Conservation (phyloP, 2,797 vertebrate species). For the Sebastiscus albofasciatus region DNA sequence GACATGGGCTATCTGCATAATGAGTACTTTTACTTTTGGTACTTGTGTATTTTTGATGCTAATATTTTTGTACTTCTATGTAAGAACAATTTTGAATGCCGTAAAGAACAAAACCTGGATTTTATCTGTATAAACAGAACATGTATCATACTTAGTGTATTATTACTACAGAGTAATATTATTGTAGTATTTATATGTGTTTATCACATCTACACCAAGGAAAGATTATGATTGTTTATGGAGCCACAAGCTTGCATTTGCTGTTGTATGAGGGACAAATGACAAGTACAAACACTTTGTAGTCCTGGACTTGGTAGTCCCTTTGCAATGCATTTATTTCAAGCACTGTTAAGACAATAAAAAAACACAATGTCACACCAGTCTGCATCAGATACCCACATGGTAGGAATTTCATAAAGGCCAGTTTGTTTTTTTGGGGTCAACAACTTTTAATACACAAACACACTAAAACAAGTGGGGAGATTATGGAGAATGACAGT, state of each 20-base stretch:
- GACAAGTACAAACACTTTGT: constrained; percentile 11
- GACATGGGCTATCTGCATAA: no score
- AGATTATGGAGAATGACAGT: constrained; percentile 24
- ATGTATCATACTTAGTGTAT: background rate
- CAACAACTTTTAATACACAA: constrained; percentile 35
- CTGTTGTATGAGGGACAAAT: constrained; percentile 9
- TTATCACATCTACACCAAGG: background rate
- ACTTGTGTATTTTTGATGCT: no score
- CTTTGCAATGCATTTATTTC: constrained; percentile 76
- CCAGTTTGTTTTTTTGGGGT: constrained; percentile 40
- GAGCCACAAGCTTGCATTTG: background rate
- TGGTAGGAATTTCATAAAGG: constrained; percentile 57
- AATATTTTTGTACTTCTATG: no score
- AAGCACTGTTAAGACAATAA: constrained; percentile 77
- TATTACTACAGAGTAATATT: background rate
- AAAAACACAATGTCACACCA: constrained; percentile 65
- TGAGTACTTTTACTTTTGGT: no score
- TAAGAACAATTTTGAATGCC: no score
- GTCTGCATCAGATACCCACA: constrained; percentile 65
- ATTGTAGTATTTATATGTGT: background rate
- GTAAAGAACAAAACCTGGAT: background rate
- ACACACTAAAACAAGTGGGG: constrained; percentile 19
- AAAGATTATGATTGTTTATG: background rate
- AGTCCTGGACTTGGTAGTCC: constrained; percentile 51
- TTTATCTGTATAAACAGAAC: background rate